Evolutionary conservation across 2,888 invertebrate genomes (phyloP).

Genomic region (Rhagonycha lutea): DNA sequence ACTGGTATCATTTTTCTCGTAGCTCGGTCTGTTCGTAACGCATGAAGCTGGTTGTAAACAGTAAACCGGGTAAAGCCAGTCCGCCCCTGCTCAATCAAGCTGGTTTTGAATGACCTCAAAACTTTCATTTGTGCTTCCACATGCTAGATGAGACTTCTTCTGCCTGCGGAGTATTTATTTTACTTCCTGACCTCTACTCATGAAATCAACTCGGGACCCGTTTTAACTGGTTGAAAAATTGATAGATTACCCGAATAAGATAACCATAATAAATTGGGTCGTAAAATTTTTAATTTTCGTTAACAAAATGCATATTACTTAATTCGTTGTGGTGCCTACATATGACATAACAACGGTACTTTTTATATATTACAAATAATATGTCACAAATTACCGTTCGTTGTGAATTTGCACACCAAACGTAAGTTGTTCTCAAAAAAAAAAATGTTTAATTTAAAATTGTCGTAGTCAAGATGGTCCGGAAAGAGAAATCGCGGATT

Average conservation of each 20-base stretch:
- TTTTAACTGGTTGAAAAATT: background rate
- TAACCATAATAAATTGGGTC: background rate
- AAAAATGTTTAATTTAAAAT: background rate
- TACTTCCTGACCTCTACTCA: background rate
- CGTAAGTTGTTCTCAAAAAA: background rate
- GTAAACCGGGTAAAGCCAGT: background rate
- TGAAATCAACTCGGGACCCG: background rate
- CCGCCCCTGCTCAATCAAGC: background rate
- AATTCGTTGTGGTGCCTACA: background rate
- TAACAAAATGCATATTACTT: background rate
- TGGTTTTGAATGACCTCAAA: background rate
- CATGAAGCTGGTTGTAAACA: too few relatives aligned
- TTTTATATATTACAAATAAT: background rate
- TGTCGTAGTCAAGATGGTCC: background rate
- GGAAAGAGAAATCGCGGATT: background rate
- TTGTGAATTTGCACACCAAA: background rate
- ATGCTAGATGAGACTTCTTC: background rate
- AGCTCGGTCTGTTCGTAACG: too few relatives aligned
- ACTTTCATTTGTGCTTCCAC: background rate
- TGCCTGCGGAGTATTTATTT: background rate
- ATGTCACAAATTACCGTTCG: background rate
- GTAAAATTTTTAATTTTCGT: background rate
- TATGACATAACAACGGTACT: background rate
- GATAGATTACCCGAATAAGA: background rate
- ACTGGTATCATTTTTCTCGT: too few relatives aligned